Conservation (phyloP, 64 coral and sea anemone genomes). For the Orbicella faveolata region DNA sequence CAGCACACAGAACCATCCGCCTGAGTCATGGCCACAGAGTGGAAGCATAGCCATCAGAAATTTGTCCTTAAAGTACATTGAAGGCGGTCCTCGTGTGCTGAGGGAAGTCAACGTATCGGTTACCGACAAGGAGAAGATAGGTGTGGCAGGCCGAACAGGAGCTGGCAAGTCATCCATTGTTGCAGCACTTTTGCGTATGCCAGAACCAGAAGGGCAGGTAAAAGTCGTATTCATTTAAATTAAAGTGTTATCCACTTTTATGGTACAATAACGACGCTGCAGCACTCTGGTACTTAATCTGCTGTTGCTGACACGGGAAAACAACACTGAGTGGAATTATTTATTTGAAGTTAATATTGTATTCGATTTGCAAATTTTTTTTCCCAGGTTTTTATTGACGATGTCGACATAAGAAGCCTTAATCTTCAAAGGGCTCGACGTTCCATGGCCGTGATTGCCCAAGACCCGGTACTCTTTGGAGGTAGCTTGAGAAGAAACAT, state of each 20-base stretch:
- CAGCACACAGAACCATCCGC: neutral
- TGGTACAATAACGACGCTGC: neutral
- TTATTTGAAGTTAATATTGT: too few species aligned
- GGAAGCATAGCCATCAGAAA: conserved; percentile 19
- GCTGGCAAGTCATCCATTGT: conserved; percentile 60
- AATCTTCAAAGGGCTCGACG: conserved; percentile 39
- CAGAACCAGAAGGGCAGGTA: conserved; percentile 40
- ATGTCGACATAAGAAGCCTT: conserved; percentile 1
- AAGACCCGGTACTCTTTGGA: conserved; percentile 53
- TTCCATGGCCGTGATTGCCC: conserved; percentile 54
- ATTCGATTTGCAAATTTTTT: neutral
- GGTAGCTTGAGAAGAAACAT: conserved; percentile 41
- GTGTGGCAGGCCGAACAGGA: conserved; percentile 57
- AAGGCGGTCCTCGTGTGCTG: conserved; percentile 40
- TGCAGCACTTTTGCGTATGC: conserved; percentile 54
- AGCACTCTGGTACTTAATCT: neutral
- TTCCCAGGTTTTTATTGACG: conserved; percentile 45
- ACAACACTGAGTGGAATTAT: neutral
- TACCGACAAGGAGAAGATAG: conserved; percentile 35
- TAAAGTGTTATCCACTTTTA: neutral
- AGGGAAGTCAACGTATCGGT: conserved; percentile 15
- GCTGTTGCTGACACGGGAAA: neutral
- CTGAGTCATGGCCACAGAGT: conserved; percentile 15
- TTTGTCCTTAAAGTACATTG: conserved; percentile 36
- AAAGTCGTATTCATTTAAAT: neutral